Percentiles rank a stretch among this genome's conserved stretches.
Conservation (phyloP, 92 coral and sea anemone species). For the Umimayanthus kanabou region DNA sequence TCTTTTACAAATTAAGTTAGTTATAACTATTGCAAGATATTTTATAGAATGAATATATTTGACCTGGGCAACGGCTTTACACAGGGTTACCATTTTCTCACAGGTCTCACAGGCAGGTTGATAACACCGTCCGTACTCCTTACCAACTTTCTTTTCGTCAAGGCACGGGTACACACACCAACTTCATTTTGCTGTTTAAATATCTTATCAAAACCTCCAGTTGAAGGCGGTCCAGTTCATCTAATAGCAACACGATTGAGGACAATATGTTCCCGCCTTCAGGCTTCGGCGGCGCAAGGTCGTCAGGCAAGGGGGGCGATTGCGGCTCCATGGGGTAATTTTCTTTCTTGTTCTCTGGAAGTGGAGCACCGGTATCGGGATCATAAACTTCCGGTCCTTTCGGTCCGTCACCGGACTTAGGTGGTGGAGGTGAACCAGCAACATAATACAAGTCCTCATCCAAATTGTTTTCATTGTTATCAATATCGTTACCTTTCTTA, state of each 20-base stretch:
- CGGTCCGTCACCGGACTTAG: constrained; percentile 3
- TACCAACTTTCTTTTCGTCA: neutral
- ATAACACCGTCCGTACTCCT: neutral
- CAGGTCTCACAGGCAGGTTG: no score
- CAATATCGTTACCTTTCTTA: neutral
- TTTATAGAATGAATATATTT: no score
- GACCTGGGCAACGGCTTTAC: no score
- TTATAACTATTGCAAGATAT: no score
- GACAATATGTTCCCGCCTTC: constrained; percentile 72
- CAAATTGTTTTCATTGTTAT: neutral
- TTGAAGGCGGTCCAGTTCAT: constrained; percentile 90
- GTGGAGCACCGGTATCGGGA: constrained; percentile 26
- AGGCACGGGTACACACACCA: constrained; percentile 73
- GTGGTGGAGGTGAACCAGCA: constrained; percentile 35
- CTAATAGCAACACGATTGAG: constrained; percentile 81
- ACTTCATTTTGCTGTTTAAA: constrained; percentile 72
- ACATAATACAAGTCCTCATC: neutral
- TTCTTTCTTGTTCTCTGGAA: constrained; percentile 15
- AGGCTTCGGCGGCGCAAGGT: constrained; percentile 36
- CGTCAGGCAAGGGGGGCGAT: constrained; percentile 23
- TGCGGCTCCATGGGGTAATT: neutral
- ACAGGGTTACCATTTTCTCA: no score
- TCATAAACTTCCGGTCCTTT: constrained; percentile 35
- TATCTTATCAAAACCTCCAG: constrained; percentile 80
- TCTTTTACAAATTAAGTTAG: no score